Conservation (phyloP, 2,113 vertebrate genomes). For the Malaclemys terrapin region DNA sequence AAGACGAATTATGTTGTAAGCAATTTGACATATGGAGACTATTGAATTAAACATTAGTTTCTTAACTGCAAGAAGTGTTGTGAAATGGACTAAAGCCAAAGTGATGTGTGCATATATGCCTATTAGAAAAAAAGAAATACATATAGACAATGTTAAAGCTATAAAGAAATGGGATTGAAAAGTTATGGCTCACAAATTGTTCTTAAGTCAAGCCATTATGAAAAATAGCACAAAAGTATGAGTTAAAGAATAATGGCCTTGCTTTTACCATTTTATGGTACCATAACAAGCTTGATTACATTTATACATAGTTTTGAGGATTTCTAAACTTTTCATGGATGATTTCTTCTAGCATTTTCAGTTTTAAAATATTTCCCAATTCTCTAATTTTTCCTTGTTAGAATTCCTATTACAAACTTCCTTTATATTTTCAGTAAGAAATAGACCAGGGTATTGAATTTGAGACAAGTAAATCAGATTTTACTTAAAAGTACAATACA, state of each 20-base stretch:
- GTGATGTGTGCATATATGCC: not conserved
- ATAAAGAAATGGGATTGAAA: conserved; percentile 6
- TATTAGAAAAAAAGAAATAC: not conserved
- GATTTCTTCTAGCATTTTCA: not conserved
- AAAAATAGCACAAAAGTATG: not conserved
- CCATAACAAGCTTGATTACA: not conserved
- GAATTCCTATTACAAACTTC: not conserved
- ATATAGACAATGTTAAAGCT: not conserved
- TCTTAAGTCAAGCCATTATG: not conserved
- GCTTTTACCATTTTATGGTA: not conserved
- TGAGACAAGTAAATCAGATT: not conserved
- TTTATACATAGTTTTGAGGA: not conserved
- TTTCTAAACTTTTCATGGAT: not conserved
- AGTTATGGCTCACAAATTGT: not conserved
- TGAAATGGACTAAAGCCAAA: not conserved
- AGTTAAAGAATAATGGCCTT: not conserved
- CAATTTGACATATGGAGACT: not conserved
- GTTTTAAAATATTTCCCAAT: not conserved
- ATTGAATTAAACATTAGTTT: not conserved
- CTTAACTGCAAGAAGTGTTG: conserved; percentile 5
- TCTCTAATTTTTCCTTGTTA: not conserved
- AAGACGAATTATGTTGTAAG: not conserved
- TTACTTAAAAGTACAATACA: not conserved
- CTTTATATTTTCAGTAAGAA: not conserved
- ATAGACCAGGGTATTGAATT: not conserved